A percentile compares a stretch with the other conserved stretches of the same genome.
Evolutionary conservation across 2,113 vertebrate species (phyloP).

Genomic region (Pachypanchax playfairii): DNA sequence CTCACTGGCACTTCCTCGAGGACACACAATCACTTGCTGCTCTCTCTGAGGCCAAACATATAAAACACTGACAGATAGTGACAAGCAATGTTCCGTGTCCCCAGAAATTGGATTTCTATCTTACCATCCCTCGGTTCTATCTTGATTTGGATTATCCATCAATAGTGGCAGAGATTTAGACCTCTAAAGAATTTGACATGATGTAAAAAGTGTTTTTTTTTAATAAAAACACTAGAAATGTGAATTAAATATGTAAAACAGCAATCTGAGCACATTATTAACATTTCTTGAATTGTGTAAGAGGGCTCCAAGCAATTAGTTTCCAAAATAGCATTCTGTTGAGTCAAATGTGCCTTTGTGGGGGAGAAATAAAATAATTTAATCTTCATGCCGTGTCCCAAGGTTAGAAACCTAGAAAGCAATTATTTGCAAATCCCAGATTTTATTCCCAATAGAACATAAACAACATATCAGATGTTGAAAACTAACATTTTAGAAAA

Average conservation of each 20-base stretch:
- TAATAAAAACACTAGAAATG: neutral
- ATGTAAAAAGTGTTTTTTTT: neutral
- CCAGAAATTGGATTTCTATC: constrained; percentile 55
- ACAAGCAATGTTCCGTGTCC: constrained; percentile 57
- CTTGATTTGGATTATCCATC: constrained; percentile 30
- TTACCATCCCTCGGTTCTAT: constrained; percentile 25
- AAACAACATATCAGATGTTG: no score
- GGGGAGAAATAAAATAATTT: no score
- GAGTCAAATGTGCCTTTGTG: neutral
- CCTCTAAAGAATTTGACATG: constrained; percentile 15
- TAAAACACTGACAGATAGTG: constrained; percentile 38
- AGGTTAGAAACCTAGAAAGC: no score
- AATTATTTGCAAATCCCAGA: no score
- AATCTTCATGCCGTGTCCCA: no score
- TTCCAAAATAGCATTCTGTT: neutral
- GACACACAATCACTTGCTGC: constrained; percentile 8
- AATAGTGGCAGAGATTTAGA: constrained; percentile 36
- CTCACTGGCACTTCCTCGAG: constrained; percentile 21
- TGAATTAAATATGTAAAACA: neutral
- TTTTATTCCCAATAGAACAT: no score
- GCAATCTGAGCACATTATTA: neutral
- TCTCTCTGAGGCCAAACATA: constrained; percentile 44
- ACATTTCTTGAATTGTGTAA: neutral
- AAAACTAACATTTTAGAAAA: no score
- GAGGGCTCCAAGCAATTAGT: neutral